These are phyloP conservation scores for Achlya flavicornis DNA, from an alignment of 2,888 invertebrate genomes.

Conservation along the genomic window DNA sequence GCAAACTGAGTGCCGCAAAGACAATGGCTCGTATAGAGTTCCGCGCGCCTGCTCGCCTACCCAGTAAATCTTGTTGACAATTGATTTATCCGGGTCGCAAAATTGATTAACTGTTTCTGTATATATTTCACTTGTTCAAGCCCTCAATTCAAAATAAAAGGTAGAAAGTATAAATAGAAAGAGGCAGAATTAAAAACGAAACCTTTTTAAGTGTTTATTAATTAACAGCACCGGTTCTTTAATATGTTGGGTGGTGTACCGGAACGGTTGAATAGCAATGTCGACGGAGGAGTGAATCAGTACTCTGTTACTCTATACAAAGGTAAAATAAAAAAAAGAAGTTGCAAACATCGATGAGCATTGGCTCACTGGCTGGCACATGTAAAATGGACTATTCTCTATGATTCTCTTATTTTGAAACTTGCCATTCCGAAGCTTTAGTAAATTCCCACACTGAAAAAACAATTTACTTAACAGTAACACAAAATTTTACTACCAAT, in stretches of 20 bases:
- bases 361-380: conserved; percentile 22
- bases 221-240: conserved; percentile 3
- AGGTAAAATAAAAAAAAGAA: conserved; percentile 25
- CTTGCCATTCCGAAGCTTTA: not conserved
- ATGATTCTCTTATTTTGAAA: conserved; percentile 15
- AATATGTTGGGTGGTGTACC: conserved; percentile 16
- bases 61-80: conserved; percentile 10
- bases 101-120: conserved; percentile 4
- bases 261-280: conserved; percentile 22
- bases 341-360: conserved; percentile 34
- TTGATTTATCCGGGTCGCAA: conserved; percentile 2
- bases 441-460: not conserved
- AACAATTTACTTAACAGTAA: too few relatives aligned
- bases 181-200: not conserved
- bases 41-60: conserved; percentile 28
- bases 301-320: conserved; percentile 10
- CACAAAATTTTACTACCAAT: too few relatives aligned
- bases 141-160: not conserved
- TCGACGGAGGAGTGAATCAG: conserved; percentile 26
- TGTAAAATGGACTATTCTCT: conserved; percentile 17
- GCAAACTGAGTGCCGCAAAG: conserved; percentile 55
- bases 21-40: conserved; percentile 48
- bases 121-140: conserved; percentile 1
- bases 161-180: not conserved
- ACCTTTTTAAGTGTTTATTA: not conserved